Evolutionary conservation across 1,140 invertebrate species (phyloP), one percentile per base, ranked within the genome.

Genomic region (Drosophila teissieri): DNA sequence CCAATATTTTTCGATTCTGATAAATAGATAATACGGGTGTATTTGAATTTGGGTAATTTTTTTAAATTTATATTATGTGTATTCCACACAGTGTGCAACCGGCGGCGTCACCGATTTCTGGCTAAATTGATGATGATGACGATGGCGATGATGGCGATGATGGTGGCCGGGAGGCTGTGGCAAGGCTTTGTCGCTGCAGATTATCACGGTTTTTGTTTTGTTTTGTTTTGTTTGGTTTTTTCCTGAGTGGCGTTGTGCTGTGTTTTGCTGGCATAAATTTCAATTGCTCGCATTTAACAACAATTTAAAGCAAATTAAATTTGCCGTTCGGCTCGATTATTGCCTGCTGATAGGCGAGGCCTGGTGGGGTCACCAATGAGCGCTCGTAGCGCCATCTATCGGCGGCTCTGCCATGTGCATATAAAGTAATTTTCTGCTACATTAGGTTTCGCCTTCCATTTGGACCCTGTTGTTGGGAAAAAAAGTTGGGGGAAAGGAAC

Each of bases 401-500:
- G 83, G 54, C 63, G 27, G 57, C 48, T 69, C 80, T 89, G 84
- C 84, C 83, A 88, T 80, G 84, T 73, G 84, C 83, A 89, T 80
- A 89, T 88, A 88, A 88, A 88, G 80, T 84, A 88, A 88, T 88
- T 88, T 88, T 88, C 83, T 88, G 84, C 72, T 89, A 83, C 83
- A 88, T 88, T 88, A 88, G 84, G 31, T 88, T 76, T 76, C 40
- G 69, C 44, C 68, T 75, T 78, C 46, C 69, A 61, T 61, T 77
- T 49, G 67, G 61, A 65, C 31, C 60, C 40, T 68, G 27, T 19
- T 3, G 10, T 5, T 4, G 24, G 22, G 7, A 27, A 1, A 10
- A 36, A 5, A 17, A 12, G 4, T 3, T 10, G 42, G 42, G 37
- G 22, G 31, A 31, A 31, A 24, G 4, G 4, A 24, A 24, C 1